Evolutionary conservation across 2,113 vertebrate genomes (phyloP).

Genomic region (Bubo scandiacus): DNA sequence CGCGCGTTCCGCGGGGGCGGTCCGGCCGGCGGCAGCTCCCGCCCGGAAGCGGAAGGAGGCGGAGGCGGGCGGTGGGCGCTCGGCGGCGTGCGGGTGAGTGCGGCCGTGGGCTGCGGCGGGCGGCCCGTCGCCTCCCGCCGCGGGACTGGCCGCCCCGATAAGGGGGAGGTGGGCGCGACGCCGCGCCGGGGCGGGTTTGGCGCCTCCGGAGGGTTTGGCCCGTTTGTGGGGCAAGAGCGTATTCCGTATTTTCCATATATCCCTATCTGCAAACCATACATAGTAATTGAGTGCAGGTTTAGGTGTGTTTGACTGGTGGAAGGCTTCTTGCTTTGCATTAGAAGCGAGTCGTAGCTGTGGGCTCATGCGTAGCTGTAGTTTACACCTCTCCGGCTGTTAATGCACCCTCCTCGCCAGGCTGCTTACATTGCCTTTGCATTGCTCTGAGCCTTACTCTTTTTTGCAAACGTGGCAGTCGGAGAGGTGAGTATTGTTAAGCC

Average conservation of each 20-base stretch:
- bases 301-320: fast-evolving
- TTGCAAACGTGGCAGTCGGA: no score
- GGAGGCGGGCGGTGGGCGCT: fast-evolving
- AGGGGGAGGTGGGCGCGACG: neutral
- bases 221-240: fast-evolving
- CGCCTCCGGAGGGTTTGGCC: fast-evolving
- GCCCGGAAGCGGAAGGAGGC: constrained; percentile 53
- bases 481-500: neutral
- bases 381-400: fast-evolving
- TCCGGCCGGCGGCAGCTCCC: neutral
- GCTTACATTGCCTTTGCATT: fast-evolving
- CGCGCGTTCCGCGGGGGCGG: no score
- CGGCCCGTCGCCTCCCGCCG: no score
- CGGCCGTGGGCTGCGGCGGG: fast-evolving
- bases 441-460: neutral
- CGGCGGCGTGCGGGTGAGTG: neutral
- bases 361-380: neutral
- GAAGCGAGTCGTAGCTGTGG: neutral
- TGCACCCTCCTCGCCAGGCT: fast-evolving
- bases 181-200: fast-evolving
- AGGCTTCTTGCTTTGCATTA: fast-evolving
- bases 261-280: fast-evolving
- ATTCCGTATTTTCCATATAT: fast-evolving
- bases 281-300: fast-evolving
- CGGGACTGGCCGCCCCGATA: neutral